Percentiles rank a stretch among this genome's conserved stretches.
phyloP scores from a whole-genome alignment of 2,888 invertebrate genomes.

The Unio delphinus region DNA sequence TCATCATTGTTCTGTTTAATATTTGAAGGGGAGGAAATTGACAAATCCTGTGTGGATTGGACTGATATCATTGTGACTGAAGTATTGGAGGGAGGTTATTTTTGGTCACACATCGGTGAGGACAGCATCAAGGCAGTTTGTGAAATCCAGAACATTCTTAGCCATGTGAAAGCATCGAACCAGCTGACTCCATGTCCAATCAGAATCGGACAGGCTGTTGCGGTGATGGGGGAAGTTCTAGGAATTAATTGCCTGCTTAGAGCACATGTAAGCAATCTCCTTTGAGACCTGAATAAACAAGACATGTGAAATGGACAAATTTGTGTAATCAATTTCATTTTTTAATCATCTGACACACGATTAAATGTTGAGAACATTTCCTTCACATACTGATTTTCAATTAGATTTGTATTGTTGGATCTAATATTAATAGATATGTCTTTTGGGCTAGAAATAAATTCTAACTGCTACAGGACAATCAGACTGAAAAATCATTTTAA shows the following conservation, averaged over 20 bases:
- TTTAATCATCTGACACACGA: no score
- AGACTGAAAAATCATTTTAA: no score
- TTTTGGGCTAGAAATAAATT: no score
- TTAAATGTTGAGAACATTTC: no score
- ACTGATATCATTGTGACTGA: conserved; percentile 43
- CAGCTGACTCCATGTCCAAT: neutral
- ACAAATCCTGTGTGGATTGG: conserved; percentile 23
- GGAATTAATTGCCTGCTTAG: conserved; percentile 22
- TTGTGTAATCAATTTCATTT: no score
- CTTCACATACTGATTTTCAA: no score
- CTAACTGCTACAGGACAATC: no score
- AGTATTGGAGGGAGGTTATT: conserved; percentile 37
- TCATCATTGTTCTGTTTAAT: neutral
- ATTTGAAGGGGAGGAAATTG: conserved; percentile 12
- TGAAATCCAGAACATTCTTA: conserved; percentile 27
- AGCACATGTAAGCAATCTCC: conserved; percentile 20
- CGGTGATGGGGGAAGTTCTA: conserved; percentile 23
- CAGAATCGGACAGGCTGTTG: conserved; percentile 23
- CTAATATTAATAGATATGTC: no score
- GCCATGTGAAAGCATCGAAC: conserved; percentile 6
- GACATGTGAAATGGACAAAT: no score
- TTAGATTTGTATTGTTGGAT: no score
- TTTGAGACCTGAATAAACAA: no score
- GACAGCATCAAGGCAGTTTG: conserved; percentile 31
- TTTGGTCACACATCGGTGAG: conserved; percentile 47